These are phyloP conservation scores for Zelostemma sp. DNA, from an alignment of 1,140 invertebrate genomes.

Conservation along the genomic window DNA sequence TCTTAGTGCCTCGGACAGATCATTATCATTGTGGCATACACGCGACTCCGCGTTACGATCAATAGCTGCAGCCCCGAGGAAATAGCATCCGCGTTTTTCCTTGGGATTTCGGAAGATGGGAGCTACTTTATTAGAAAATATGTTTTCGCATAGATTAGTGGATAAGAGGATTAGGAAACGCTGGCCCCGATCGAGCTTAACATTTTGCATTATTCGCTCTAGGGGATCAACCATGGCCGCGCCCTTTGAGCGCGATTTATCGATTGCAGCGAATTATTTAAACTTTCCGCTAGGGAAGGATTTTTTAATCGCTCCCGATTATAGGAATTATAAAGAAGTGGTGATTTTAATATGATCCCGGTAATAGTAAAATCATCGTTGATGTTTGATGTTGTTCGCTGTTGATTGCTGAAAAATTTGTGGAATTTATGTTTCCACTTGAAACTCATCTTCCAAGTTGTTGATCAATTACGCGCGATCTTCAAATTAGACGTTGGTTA, in stretches of 20 bases:
- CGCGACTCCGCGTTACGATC: constrained; percentile 29
- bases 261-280: constrained; percentile 31
- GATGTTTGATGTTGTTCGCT: too few species aligned
- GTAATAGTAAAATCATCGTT: constrained; percentile 31
- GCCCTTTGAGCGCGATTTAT: constrained; percentile 16
- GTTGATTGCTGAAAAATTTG: too few species aligned
- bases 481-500: too few species aligned
- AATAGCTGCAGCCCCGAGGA: constrained; percentile 21
- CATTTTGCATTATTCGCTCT: constrained; percentile 13
- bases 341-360: constrained; percentile 20
- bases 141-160: too few species aligned
- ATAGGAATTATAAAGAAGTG: too few species aligned
- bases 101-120: too few species aligned
- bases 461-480: constrained; percentile 14
- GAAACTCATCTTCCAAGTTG: too few species aligned
- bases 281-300: constrained; percentile 23
- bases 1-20: constrained; percentile 31
- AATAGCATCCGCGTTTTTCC: too few species aligned
- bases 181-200: too few species aligned
- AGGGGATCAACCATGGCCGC: constrained; percentile 22
- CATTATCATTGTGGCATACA: constrained; percentile 41
- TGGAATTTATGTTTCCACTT: too few species aligned
- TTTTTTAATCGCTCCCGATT: too few species aligned
- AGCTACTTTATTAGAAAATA: background rate
- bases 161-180: too few species aligned